Conservation (phyloP, 1,140 invertebrate species). For the Lethrus apterus region DNA sequence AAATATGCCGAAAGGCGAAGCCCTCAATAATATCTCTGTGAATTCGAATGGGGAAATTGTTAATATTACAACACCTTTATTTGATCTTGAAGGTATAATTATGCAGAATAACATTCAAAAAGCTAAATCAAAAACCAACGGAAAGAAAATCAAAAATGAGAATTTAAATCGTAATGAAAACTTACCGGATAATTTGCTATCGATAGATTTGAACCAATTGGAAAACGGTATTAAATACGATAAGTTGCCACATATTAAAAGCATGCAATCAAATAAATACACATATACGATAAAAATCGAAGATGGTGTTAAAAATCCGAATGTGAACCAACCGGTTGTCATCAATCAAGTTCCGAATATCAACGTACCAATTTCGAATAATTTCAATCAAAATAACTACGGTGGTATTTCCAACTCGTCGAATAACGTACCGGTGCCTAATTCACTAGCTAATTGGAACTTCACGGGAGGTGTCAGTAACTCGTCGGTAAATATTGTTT, state of each 20-base stretch:
- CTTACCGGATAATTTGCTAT: conserved; percentile 24
- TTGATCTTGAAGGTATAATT: conserved; percentile 27
- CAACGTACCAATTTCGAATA: conserved; percentile 4
- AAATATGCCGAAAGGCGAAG: conserved; percentile 27
- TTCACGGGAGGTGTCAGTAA: too few species aligned
- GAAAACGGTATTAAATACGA: conserved; percentile 18
- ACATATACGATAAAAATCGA: conserved; percentile 20
- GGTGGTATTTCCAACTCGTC: too few species aligned
- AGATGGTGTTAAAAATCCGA: conserved; percentile 12
- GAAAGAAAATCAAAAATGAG: conserved; percentile 11
- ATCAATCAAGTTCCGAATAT: conserved; percentile 7
- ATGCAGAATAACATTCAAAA: conserved; percentile 19
- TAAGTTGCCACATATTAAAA: conserved; percentile 26
- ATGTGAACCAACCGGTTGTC: neutral
- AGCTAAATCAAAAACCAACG: conserved; percentile 14
- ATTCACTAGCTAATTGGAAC: too few species aligned
- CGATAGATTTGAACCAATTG: conserved; percentile 11
- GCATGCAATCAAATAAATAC: conserved; percentile 22
- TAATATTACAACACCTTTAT: conserved; percentile 29
- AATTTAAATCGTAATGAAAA: conserved; percentile 23
- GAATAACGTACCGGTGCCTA: too few species aligned
- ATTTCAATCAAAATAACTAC: too few species aligned
- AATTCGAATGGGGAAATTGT: conserved; percentile 36
- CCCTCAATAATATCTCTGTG: conserved; percentile 31
- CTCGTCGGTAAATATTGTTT: too few species aligned